Base-by-base conservation (phyloP, 1,140 invertebrate genomes). In the Colletes latitarsis region DNA sequence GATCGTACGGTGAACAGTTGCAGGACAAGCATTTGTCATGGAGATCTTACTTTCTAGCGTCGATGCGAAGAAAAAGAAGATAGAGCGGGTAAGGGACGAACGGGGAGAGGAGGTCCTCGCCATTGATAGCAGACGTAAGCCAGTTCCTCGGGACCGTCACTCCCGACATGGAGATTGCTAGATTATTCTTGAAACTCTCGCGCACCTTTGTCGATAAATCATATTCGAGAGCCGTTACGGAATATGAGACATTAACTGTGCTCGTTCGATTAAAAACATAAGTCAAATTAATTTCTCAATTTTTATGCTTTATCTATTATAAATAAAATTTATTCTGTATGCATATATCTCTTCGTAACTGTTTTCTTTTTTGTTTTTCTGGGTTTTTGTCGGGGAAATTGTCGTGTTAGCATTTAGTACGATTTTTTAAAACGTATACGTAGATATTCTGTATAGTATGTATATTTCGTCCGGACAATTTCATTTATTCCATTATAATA, bases 11-110 rank as follows among this genome's bases (percentile, higher is more conserved):
- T 57, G 62, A 39, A 74, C 83, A 60, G 41, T 64, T 67, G 67
- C 58, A 41, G 52, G 19, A 43, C 46, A 43, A 60, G 73, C 83
- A 89, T 89, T 89, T 86, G 86, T 88, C 86, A 88, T 84, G 85
- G 81, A 77, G 77, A 86, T 89, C 77, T 70, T 78, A 74, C 80
- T 81, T 84, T 82, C 87, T 88, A 87, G 75, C 69, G 79, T 84
- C 52, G 66, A 69, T 14, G 15, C 30, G 39, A 52, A 21, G 53
- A 41, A 70, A n/a, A 57, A 63, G n/a, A 3, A 49, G 52, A 75
- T 14, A 41, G 57, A 39, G 70, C 12, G 30, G 4, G 30, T 30
- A 30, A 30, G 30, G 30, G 30, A 30, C 30, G 30, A 30, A 30
- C 30, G 30, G 53, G 9, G 39, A 55, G 60, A 30, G 64, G 62